Evolutionary conservation across 2,797 vertebrate genomes (phyloP).

Genomic region (Sebastes trivittatus): DNA sequence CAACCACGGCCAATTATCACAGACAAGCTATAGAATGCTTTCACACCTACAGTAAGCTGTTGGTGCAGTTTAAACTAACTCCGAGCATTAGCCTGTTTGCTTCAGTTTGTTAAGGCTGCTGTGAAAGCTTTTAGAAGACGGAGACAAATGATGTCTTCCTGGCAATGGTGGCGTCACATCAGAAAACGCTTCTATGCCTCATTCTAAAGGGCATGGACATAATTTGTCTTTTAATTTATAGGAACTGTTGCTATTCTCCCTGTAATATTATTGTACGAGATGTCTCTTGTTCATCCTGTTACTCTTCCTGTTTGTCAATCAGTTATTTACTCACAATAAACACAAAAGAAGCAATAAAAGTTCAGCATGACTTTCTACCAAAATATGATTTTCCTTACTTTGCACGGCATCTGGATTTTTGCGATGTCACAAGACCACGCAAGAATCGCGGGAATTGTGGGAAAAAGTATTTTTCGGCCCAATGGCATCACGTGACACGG

Average conservation of each 20-base stretch:
- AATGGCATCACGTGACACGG: not conserved
- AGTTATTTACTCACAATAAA: not conserved
- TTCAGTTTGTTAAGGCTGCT: not conserved
- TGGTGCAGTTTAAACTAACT: not conserved
- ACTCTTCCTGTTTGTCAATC: not conserved
- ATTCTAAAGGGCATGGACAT: not conserved
- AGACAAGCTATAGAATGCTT: not conserved
- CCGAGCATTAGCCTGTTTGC: not conserved
- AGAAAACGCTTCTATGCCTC: not conserved
- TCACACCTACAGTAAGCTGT: not conserved
- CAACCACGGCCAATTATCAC: not conserved
- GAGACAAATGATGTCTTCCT: too few species aligned
- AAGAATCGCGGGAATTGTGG: not conserved
- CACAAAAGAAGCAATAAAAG: not conserved
- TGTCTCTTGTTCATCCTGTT: not conserved
- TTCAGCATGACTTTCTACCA: not conserved
- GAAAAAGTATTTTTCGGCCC: too few species aligned
- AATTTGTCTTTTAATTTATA: not conserved
- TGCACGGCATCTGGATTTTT: not conserved
- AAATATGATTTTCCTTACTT: not conserved
- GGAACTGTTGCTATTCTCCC: not conserved
- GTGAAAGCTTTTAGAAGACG: not conserved
- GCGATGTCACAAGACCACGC: too few species aligned
- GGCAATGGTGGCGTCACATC: not conserved
- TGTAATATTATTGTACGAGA: not conserved